Conservation (phyloP, 2,113 vertebrate genomes). For the Nothocercus julius region DNA sequence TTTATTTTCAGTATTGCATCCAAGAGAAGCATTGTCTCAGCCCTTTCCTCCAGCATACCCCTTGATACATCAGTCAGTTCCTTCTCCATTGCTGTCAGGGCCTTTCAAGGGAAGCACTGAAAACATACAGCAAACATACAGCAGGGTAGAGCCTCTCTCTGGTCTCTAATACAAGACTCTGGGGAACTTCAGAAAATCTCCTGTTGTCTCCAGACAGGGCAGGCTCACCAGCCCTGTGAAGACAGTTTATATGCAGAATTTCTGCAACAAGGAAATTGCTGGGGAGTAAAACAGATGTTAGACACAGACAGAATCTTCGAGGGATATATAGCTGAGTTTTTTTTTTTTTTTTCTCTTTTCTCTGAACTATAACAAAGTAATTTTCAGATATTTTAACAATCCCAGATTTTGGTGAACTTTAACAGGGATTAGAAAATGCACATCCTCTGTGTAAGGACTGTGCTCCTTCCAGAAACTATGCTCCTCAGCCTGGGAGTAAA, state of each 20-base stretch:
- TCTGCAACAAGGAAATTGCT: neutral
- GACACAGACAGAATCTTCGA: neutral
- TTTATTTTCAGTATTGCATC: neutral
- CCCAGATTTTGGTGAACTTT: neutral
- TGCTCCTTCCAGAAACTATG: neutral
- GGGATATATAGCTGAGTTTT: neutral
- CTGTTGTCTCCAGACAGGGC: neutral
- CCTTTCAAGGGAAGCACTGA: neutral
- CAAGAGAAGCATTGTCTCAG: neutral
- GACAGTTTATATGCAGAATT: neutral
- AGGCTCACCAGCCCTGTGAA: neutral
- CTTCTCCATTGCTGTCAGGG: fast-evolving
- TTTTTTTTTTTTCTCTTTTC: neutral
- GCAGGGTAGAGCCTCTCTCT: neutral
- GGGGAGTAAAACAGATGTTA: neutral
- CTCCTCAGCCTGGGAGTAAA: neutral
- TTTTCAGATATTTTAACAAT: neutral
- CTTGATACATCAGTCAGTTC: neutral
- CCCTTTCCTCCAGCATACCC: neutral
- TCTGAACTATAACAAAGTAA: neutral
- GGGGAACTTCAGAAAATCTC: neutral
- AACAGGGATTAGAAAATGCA: neutral
- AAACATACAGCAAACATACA: neutral
- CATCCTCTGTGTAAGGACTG: neutral
- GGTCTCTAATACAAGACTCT: neutral